phyloP scores from a whole-genome alignment of 2,888 invertebrate species.

The Elegia similella region DNA sequence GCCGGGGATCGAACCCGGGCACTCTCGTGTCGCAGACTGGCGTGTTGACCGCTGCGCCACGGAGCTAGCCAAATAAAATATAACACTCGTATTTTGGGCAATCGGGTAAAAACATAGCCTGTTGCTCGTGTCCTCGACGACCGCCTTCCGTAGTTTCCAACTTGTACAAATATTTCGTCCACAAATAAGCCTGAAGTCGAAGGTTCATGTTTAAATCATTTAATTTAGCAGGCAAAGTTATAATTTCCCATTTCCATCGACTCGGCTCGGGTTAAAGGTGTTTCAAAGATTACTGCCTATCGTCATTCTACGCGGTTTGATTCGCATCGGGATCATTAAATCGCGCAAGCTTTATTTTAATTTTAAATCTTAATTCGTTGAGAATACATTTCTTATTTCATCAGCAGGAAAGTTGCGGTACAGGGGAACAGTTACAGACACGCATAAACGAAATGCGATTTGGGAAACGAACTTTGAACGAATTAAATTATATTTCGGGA shows the following conservation, averaged over 20 bases:
- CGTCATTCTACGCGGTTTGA: conserved; percentile 22
- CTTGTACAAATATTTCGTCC: conserved; percentile 3
- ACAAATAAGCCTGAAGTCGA: background rate
- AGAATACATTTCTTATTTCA: conserved; percentile 38
- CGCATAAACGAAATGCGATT: conserved; percentile 46
- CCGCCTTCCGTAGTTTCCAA: background rate
- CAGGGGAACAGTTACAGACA: conserved; percentile 46
- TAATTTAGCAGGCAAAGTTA: conserved; percentile 3
- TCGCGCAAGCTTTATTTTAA: conserved; percentile 31
- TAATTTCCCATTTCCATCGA: conserved; percentile 10
- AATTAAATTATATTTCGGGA: conserved; percentile 28
- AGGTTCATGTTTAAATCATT: conserved; percentile 1
- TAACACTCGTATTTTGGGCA: no score
- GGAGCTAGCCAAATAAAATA: no score
- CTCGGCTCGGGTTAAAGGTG: conserved; percentile 17
- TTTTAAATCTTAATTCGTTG: conserved; percentile 36
- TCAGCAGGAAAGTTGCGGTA: conserved; percentile 38
- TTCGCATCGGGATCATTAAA: conserved; percentile 26
- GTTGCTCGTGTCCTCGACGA: background rate
- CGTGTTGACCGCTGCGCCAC: no score
- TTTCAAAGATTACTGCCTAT: conserved; percentile 25
- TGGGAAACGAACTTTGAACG: conserved; percentile 32
- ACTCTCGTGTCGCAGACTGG: no score
- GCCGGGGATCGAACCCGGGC: no score
- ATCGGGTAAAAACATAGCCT: background rate